phyloP scores from a whole-genome alignment of 2,888 invertebrate genomes.

The Chloromyia formosa region DNA sequence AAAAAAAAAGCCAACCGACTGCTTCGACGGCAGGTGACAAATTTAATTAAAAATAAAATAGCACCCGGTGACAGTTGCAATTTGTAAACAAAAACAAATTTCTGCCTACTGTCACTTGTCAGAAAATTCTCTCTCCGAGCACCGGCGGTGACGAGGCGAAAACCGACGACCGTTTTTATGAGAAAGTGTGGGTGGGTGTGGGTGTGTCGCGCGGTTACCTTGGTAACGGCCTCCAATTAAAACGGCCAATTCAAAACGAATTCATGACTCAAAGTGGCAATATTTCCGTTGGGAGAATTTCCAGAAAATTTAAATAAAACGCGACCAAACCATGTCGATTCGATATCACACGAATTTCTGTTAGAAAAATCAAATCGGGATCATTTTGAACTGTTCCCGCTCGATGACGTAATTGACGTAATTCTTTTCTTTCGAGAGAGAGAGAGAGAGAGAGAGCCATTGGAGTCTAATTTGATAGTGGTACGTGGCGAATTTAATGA shows the following conservation, averaged over 20 bases:
- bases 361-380: too few relatives aligned
- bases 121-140: too few relatives aligned
- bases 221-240: slow-evolving; percentile 12
- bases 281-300: background rate
- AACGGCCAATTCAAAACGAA: background rate
- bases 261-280: background rate
- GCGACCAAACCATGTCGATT: background rate
- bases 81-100: slow-evolving; percentile 25
- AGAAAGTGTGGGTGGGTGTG: slow-evolving; percentile 23
- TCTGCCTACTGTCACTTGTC: background rate
- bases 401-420: slow-evolving; percentile 34
- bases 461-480: too few relatives aligned
- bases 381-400: slow-evolving; percentile 20
- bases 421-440: too few relatives aligned
- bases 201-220: slow-evolving; percentile 25
- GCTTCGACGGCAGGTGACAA: background rate
- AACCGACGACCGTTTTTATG: background rate
- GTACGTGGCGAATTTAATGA: too few relatives aligned
- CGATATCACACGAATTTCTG: background rate
- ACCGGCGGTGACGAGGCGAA: background rate
- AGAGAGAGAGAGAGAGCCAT: too few relatives aligned
- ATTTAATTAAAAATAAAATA: background rate
- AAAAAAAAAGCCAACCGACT: background rate
- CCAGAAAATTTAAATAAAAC: background rate
- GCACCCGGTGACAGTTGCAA: background rate